Percentiles rank a stretch among this genome's conserved stretches.
Conservation (phyloP, 2,113 vertebrate genomes). For the Candoia aspera region DNA sequence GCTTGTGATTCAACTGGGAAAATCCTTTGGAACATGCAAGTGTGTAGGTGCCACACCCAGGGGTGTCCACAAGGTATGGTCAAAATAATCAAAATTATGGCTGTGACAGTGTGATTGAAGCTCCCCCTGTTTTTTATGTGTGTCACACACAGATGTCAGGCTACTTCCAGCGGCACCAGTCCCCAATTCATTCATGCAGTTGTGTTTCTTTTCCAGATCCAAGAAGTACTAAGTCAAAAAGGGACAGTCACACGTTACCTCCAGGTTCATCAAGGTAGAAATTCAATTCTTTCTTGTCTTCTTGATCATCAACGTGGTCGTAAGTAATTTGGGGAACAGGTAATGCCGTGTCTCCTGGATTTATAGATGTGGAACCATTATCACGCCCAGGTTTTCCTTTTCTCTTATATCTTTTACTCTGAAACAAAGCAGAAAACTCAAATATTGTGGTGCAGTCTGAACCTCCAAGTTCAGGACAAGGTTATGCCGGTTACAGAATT, state of each 20-base stretch:
- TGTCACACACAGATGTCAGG: background rate
- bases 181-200: background rate
- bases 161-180: background rate
- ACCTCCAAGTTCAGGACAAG: background rate
- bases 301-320: conserved; percentile 70
- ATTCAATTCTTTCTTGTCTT: conserved; percentile 73
- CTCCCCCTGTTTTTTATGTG: background rate
- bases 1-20: background rate
- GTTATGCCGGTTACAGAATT: background rate
- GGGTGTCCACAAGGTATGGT: background rate
- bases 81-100: background rate
- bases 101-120: background rate
- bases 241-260: conserved; percentile 55
- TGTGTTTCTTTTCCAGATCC: background rate
- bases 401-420: conserved; percentile 81
- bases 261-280: conserved; percentile 74
- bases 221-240: background rate
- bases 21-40: background rate
- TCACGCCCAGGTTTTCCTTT: conserved; percentile 76
- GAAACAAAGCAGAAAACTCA: conserved; percentile 25
- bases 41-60: background rate
- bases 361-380: conserved; percentile 70
- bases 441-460: background rate
- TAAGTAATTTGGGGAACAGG: conserved; percentile 85
- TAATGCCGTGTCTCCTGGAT: conserved; percentile 70